Base-by-base conservation (phyloP, 2,888 invertebrate genomes). In the Ecdyonurus torrentis region DNA sequence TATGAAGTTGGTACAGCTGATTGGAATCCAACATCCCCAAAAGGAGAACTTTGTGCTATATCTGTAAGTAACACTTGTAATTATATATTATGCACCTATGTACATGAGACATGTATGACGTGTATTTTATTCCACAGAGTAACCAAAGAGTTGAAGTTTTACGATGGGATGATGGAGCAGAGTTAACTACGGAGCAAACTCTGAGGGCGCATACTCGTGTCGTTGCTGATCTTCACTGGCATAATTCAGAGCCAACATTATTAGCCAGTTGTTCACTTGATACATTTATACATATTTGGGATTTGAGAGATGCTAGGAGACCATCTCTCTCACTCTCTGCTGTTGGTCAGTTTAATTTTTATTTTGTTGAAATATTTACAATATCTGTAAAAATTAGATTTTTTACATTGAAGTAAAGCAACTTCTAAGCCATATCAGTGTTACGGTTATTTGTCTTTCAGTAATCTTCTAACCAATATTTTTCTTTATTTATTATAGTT, bases 271-370 rank as follows among this genome's bases (percentile, higher is more conserved):
- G 93, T 71, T 95, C 95, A 2, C 91, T 92, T 62, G 96, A 96
- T 72, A 91, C 93, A 53, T 94, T 88, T 71, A 92, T 94, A 52
- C 89, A 94, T 73, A 81, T 96, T 63, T 96, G 96, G 96, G 96
- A 97, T 72, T 79, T 92, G 61, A 77, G 94, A 69, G 93, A 94
- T 75, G 80, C 88, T 7, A 81, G 90, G 65, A 86, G 88, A 73
- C 95, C 95, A 20, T 81, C 84, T 18, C 75, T 89, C 59, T 91
- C 94, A 2, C 76, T 95, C 50, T 91, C 91, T 70, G 91, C 94
- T 68, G 90, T 95, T 70, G 90, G 91, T 87, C 77, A 80, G 81
- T 61, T 7, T 59, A 5, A 37, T 37, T 37, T 37, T 37, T 37
- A 18, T 20, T 20, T 7, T 55, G n/a, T n/a, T n/a, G n/a, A n/a